Evolutionary conservation across 2,797 vertebrate genomes (phyloP).

Genomic region (Amblyraja radiata): DNA sequence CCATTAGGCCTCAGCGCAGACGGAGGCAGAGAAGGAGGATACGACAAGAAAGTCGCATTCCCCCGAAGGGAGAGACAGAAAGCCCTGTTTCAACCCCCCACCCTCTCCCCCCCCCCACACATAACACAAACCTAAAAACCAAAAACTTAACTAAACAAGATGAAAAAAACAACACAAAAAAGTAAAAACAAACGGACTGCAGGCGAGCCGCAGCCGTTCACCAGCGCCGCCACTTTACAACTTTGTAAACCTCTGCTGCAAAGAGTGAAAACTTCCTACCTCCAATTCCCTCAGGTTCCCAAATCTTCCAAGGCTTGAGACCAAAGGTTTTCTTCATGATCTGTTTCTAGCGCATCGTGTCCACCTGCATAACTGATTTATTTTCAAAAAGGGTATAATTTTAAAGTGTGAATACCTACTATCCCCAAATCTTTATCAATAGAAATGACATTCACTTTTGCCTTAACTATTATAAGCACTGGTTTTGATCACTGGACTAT

Average conservation of each 20-base stretch:
- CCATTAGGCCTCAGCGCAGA: too few relatives aligned
- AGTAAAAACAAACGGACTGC: too few relatives aligned
- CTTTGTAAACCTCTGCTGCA: background rate
- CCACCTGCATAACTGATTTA: slow-evolving; percentile 72
- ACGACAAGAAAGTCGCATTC: too few relatives aligned
- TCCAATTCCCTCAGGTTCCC: slow-evolving; percentile 94
- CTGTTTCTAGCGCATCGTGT: slow-evolving; percentile 78
- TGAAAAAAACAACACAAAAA: too few relatives aligned
- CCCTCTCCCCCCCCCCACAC: too few relatives aligned
- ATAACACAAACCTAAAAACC: too few relatives aligned
- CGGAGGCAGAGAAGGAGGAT: too few relatives aligned
- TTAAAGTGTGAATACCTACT: background rate
- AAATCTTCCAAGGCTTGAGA: slow-evolving; percentile 95
- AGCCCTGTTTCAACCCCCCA: too few relatives aligned
- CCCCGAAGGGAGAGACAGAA: too few relatives aligned
- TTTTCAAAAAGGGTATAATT: background rate
- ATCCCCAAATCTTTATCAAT: background rate
- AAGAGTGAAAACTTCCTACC: slow-evolving; percentile 61
- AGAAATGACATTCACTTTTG: background rate
- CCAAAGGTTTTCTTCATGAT: slow-evolving; percentile 98
- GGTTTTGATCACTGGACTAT: background rate
- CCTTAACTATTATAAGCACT: background rate
- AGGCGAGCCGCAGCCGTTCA: too few relatives aligned
- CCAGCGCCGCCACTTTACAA: background rate
- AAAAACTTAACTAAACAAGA: too few relatives aligned